Base-by-base conservation (phyloP, 1,140 invertebrate genomes). In the Calosoma granatense region DNA sequence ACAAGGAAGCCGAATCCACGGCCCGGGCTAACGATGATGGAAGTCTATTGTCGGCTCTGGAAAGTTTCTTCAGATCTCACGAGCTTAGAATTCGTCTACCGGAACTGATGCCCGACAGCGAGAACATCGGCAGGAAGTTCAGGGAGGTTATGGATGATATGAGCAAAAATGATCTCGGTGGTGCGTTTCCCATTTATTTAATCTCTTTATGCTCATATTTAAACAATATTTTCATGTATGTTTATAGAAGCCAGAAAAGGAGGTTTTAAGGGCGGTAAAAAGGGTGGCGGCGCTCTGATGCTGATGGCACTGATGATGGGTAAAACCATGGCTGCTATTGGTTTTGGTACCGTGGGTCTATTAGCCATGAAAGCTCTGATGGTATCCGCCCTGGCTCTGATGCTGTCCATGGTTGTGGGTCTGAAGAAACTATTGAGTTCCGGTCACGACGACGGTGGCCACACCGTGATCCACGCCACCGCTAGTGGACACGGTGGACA, bases 301-400 rank as follows among this genome's bases (percentile, higher is more conserved):
- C 70, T 85, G 2, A 72, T 86, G 67, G 84, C 81, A 0, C 56
- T 87, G 22, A 86, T 88, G 83, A 86, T 88, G 75, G 85, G 84
- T 59, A 81, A 83, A 68, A 80, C 82, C 75, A 71, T 88, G 70
- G 84, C 83, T 0, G 83, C 85, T 0, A 74, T 86, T 56, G 84
- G 85, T 41, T 77, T 88, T 15, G 85, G 84, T 51, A 85, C 82
- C 2, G 67, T 87, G 6, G 85, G 82, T 58, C 74, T 86, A 2
- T 62, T 88, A 1, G 84, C 86, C 4, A 84, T 87, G 83, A 89
- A 89, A 63, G 79, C 78, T 2, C 64, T 81, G 6, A 76, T 78
- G 75, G 78, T 81, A 17, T 85, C 85, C 22, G 81, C 83, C 2
- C 64, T 87, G 52, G 87, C 87, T 1, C 67, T 89, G 20, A 81